Percentiles rank a stretch among this genome's conserved stretches.
Evolutionary conservation across 2,797 vertebrate genomes (phyloP).

Genomic region (Mormyrus proboscirostris): DNA sequence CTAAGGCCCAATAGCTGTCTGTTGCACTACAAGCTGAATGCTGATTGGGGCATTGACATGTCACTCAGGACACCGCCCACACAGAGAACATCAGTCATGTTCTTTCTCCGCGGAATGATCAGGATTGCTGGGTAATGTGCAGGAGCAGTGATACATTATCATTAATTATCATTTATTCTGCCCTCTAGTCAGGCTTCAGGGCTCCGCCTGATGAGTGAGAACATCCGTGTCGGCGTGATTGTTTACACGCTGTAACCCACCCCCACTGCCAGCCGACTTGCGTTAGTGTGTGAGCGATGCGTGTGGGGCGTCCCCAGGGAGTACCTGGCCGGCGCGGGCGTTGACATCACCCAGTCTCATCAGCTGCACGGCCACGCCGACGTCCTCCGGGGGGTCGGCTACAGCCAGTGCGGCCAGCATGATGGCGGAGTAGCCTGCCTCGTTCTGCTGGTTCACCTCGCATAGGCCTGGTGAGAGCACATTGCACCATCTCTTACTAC

Average conservation of each 20-base stretch:
- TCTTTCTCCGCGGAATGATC: background rate
- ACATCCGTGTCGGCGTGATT: background rate
- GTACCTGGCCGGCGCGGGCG: constrained; percentile 51
- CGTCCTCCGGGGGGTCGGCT: constrained; percentile 68
- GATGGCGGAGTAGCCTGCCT: constrained; percentile 80
- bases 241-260: background rate
- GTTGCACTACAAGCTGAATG: background rate
- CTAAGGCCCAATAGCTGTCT: background rate
- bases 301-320: background rate
- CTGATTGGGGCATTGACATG: background rate
- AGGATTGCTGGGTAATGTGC: background rate
- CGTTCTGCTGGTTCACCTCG: constrained; percentile 79
- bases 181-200: background rate
- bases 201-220: background rate
- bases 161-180: background rate
- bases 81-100: background rate
- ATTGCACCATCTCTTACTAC: background rate
- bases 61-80: background rate
- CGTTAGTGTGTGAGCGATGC: background rate
- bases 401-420: constrained; percentile 84
- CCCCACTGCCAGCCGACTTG: background rate
- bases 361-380: constrained; percentile 81
- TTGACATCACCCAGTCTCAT: constrained; percentile 81
- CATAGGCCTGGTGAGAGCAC: constrained; percentile 62
- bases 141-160: background rate